phyloP scores from a whole-genome alignment of 2,113 vertebrate genomes.

The Syngnathoides biaculeatus region DNA sequence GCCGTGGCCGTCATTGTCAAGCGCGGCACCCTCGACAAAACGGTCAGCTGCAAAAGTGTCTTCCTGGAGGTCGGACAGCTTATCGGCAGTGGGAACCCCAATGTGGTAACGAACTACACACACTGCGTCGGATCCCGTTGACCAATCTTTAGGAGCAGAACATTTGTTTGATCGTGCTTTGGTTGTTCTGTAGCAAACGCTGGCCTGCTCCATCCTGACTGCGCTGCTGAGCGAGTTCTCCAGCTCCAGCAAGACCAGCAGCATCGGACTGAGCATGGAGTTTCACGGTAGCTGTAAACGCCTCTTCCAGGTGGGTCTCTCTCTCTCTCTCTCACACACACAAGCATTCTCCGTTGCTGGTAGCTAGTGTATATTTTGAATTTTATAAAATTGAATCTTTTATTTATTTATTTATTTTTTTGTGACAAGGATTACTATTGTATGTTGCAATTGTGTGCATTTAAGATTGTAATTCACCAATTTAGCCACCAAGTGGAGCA shows the following conservation, averaged over 20 bases:
- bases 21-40: conserved; percentile 93
- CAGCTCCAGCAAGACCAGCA: conserved; percentile 99
- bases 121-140: not conserved
- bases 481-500: not conserved
- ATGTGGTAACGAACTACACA: conserved; percentile 80
- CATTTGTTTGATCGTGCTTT: conserved; percentile 5
- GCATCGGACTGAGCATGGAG: conserved; percentile 98
- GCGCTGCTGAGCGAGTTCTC: conserved; percentile 96
- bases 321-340: too few species aligned
- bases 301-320: conserved; percentile 84
- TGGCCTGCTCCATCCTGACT: conserved; percentile 97
- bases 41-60: conserved; percentile 95
- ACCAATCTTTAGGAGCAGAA: conserved; percentile 38
- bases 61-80: conserved; percentile 96
- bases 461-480: not conserved
- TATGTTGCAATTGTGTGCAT: not conserved
- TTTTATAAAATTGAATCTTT: too few species aligned
- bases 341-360: too few species aligned
- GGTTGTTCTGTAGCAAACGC: conserved; percentile 82
- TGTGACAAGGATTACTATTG: too few species aligned
- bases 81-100: conserved; percentile 95
- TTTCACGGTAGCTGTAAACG: conserved; percentile 98
- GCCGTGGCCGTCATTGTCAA: conserved; percentile 98
- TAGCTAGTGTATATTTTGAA: too few species aligned
- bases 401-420: too few species aligned